Evolutionary conservation across 1,140 invertebrate species (phyloP).

Genomic region (Bombus difficillimus): DNA sequence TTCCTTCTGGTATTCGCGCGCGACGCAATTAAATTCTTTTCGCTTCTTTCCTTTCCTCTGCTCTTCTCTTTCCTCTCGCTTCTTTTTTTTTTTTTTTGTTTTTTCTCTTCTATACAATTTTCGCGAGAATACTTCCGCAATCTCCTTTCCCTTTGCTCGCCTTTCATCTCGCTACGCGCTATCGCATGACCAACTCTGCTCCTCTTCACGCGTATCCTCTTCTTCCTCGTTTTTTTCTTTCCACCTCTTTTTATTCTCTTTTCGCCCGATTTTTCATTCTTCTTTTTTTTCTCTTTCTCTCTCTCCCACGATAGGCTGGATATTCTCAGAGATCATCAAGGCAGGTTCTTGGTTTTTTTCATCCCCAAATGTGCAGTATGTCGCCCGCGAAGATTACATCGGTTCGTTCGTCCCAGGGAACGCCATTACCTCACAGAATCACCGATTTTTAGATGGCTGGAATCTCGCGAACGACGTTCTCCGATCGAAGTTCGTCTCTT

Average conservation of each 20-base stretch:
- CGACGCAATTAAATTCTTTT: slow-evolving; percentile 4
- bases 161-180: background rate
- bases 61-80: background rate
- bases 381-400: background rate
- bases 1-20: background rate
- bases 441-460: slow-evolving; percentile 57
- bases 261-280: background rate
- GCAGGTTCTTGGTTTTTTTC: slow-evolving; percentile 3
- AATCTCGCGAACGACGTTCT: background rate
- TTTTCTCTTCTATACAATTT: background rate
- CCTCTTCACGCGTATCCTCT: too few species aligned
- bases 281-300: too few species aligned
- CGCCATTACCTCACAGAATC: slow-evolving; percentile 68
- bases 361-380: background rate
- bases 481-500: too few species aligned
- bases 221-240: too few species aligned
- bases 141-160: background rate
- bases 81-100: background rate
- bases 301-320: background rate
- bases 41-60: background rate
- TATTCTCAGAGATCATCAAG: slow-evolving; percentile 11
- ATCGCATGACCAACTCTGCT: background rate
- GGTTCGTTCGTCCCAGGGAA: slow-evolving; percentile 64
- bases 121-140: background rate
- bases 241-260: background rate